Conservation (phyloP, 2,888 invertebrate species). For the Netelia inedita region DNA sequence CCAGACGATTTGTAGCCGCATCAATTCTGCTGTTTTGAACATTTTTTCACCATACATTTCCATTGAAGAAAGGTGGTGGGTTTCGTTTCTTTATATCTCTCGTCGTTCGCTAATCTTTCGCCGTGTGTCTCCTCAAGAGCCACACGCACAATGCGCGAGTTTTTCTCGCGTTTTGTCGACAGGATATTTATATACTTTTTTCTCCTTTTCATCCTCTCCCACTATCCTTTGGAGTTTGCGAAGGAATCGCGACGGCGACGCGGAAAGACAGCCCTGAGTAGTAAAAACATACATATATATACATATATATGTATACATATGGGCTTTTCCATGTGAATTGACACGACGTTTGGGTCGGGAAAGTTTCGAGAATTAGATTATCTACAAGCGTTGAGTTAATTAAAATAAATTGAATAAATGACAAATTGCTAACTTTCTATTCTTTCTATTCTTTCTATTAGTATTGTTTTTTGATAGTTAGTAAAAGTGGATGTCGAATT, state of each 20-base stretch:
- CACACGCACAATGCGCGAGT: conserved; percentile 74
- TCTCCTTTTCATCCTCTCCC: conserved; percentile 3
- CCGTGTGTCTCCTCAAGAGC: conserved; percentile 66
- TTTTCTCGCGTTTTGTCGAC: conserved; percentile 77
- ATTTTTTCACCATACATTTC: conserved; percentile 26
- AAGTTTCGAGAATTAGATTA: neutral
- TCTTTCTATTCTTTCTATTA: too few relatives aligned
- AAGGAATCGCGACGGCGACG: conserved; percentile 45
- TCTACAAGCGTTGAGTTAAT: neutral
- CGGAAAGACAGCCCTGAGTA: conserved; percentile 38
- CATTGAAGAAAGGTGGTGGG: neutral
- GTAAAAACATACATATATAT: neutral
- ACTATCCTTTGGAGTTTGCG: conserved; percentile 6
- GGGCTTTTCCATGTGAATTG: neutral
- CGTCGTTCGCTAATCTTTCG: conserved; percentile 77
- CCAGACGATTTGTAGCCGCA: conserved; percentile 55
- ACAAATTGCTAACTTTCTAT: too few relatives aligned
- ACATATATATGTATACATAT: neutral
- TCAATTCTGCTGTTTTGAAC: conserved; percentile 50
- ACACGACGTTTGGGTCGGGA: neutral
- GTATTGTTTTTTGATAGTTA: too few relatives aligned
- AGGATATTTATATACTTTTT: conserved; percentile 72
- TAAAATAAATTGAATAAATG: neutral
- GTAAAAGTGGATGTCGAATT: neutral
- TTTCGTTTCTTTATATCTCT: conserved; percentile 15